Conservation (phyloP, 2,113 vertebrate genomes). For the Coryphaenoides rupestris region DNA sequence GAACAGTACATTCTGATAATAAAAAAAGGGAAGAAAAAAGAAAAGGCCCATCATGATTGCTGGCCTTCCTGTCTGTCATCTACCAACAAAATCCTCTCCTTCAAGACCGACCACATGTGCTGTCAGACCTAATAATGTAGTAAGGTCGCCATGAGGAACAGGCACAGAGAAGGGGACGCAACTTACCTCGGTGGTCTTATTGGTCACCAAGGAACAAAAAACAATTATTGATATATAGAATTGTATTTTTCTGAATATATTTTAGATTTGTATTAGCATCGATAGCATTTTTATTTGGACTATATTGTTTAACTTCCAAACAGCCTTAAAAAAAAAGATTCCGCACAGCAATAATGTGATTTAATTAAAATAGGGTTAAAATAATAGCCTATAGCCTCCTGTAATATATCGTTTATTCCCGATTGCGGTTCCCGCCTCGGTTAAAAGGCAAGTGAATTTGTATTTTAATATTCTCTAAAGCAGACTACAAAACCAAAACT, state of each 20-base stretch:
- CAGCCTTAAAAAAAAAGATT: no score
- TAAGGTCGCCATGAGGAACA: slow-evolving; percentile 71
- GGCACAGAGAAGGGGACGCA: slow-evolving; percentile 34
- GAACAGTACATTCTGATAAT: slow-evolving; percentile 99
- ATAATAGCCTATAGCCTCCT: no score
- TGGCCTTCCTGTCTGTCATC: slow-evolving; percentile 99
- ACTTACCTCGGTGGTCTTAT: slow-evolving; percentile 79
- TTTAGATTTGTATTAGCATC: no score
- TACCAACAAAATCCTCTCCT: slow-evolving; percentile 95
- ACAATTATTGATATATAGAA: slow-evolving; percentile 52
- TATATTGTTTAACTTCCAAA: no score
- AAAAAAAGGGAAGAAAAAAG: slow-evolving; percentile 7
- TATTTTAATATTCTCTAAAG: no score
- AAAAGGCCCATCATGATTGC: slow-evolving; percentile 93
- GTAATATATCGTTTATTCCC: no score
- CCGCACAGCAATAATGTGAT: no score
- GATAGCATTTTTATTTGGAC: no score
- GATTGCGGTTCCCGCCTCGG: no score
- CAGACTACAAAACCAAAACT: no score
- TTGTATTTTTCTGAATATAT: slow-evolving; percentile 14
- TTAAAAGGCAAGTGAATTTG: no score
- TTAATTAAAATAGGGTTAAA: no score
- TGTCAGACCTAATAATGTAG: slow-evolving; percentile 99
- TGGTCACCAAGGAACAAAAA: slow-evolving; percentile 77
- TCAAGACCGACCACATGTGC: slow-evolving; percentile 94